Evolutionary conservation across 2,888 invertebrate genomes (phyloP).

Genomic region (Sericinus montela): DNA sequence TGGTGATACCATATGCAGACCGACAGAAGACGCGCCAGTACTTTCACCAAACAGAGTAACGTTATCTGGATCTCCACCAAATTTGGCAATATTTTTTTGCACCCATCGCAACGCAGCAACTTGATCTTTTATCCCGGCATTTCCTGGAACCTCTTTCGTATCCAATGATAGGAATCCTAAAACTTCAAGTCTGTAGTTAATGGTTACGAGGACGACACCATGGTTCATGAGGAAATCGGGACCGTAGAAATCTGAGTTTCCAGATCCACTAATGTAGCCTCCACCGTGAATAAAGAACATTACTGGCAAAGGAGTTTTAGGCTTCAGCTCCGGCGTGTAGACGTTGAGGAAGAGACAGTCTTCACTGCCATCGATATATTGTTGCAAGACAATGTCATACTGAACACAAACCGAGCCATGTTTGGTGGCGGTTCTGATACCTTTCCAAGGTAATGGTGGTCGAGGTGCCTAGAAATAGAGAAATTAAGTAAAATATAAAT

Average conservation of each 20-base stretch:
- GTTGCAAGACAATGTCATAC: constrained; percentile 31
- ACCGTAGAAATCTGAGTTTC: constrained; percentile 39
- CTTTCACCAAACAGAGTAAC: constrained; percentile 51
- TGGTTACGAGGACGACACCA: constrained; percentile 43
- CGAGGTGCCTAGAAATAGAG: constrained; percentile 40
- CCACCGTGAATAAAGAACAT: constrained; percentile 57
- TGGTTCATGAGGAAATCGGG: constrained; percentile 47
- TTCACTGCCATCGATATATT: constrained; percentile 34
- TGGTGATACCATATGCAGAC: constrained; percentile 46
- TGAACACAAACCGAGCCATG: constrained; percentile 44
- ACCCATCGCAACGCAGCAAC: constrained; percentile 46
- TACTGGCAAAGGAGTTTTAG: constrained; percentile 35
- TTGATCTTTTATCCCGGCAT: constrained; percentile 55
- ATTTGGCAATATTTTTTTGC: constrained; percentile 39
- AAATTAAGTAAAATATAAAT: too few relatives aligned
- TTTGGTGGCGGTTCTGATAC: constrained; percentile 41
- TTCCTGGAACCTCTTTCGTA: constrained; percentile 46
- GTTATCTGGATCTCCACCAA: constrained; percentile 45
- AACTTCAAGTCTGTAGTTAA: constrained; percentile 50
- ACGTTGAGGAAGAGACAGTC: constrained; percentile 55
- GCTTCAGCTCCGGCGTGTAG: constrained; percentile 40
- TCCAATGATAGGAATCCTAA: constrained; percentile 49
- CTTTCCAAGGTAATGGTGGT: constrained; percentile 42
- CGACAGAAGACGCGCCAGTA: constrained; percentile 38
- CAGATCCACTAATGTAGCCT: constrained; percentile 39